Percentiles rank a stretch among this genome's conserved stretches.
phyloP scores from a whole-genome alignment of 2,888 invertebrate species.

The Hoplodrina ambigua region DNA sequence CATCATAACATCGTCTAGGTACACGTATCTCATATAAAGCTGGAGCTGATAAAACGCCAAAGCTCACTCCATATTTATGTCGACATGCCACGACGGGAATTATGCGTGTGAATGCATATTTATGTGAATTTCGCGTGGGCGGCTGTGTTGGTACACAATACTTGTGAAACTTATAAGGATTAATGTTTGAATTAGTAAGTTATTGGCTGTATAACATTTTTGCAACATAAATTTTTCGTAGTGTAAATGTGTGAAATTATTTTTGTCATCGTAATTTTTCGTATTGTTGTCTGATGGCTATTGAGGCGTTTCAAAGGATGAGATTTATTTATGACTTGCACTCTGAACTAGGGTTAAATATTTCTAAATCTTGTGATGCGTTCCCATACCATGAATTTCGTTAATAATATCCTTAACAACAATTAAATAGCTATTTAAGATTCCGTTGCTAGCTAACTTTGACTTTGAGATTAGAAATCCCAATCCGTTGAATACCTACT shows the following conservation, averaged over 20 bases:
- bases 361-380: background rate
- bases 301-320: background rate
- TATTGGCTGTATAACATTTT: conserved; percentile 50
- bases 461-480: too few species aligned
- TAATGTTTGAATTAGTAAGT: conserved; percentile 61
- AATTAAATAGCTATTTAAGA: background rate
- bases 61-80: conserved; percentile 74
- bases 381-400: background rate
- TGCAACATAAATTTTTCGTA: conserved; percentile 31
- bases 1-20: conserved; percentile 26
- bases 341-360: background rate
- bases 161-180: conserved; percentile 58
- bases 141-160: conserved; percentile 55
- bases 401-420: too few species aligned
- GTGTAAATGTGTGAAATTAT: conserved; percentile 51
- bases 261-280: conserved; percentile 35
- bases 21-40: conserved; percentile 5
- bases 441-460: too few species aligned
- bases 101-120: conserved; percentile 82
- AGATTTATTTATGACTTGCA: conserved; percentile 7
- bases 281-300: conserved; percentile 3
- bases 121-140: conserved; percentile 72
- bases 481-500: background rate
- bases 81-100: conserved; percentile 70
- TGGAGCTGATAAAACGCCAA: conserved; percentile 55